phyloP scores from a whole-genome alignment of 2,113 vertebrate genomes.

The Alaudala cheleensis region DNA sequence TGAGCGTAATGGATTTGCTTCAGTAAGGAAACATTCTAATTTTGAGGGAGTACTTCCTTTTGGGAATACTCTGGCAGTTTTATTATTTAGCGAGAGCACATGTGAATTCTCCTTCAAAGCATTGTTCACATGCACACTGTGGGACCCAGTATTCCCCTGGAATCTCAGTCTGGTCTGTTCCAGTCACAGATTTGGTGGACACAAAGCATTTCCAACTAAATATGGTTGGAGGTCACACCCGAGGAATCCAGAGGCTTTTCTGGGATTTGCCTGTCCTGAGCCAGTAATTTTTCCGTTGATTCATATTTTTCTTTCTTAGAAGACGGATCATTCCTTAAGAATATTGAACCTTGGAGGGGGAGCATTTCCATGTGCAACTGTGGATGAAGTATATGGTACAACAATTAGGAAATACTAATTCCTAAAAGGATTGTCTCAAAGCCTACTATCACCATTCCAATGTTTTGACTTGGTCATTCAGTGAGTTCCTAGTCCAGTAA shows the following conservation, averaged over 20 bases:
- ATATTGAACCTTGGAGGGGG: not conserved
- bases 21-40: not conserved
- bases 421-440: rapidly evolving
- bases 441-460: not conserved
- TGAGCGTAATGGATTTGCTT: not conserved
- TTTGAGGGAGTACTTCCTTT: not conserved
- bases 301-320: not conserved
- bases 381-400: not conserved
- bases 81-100: not conserved
- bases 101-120: not conserved
- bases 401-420: not conserved
- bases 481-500: not conserved
- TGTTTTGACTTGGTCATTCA: not conserved
- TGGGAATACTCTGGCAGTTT: not conserved
- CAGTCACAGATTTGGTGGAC: not conserved
- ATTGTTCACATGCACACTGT: not conserved
- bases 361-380: not conserved
- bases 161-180: not conserved
- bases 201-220: not conserved
- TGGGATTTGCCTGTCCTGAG: not conserved
- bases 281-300: not conserved
- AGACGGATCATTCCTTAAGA: not conserved
- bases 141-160: not conserved
- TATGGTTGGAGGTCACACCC: not conserved
- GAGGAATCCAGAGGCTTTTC: not conserved